phyloP scores from a whole-genome alignment of 2,797 vertebrate species.

The Neostethus bicornis region DNA sequence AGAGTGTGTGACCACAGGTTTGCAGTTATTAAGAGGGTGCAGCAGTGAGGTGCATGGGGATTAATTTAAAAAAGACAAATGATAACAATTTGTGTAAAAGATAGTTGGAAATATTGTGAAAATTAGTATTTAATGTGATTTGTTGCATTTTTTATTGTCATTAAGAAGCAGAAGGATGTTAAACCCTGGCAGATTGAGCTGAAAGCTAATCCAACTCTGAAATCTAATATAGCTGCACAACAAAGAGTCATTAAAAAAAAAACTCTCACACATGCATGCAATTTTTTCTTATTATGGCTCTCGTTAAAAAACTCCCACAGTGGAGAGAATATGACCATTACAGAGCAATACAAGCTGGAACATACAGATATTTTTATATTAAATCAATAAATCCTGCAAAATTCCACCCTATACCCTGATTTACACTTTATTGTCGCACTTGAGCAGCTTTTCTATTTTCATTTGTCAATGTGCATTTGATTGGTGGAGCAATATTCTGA shows the following conservation, averaged over 20 bases:
- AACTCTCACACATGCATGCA: constrained; percentile 15
- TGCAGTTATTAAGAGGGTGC: no score
- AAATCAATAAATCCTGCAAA: not conserved
- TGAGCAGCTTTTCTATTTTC: constrained; percentile 16
- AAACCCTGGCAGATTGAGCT: constrained; percentile 26
- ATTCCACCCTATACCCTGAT: constrained; percentile 22
- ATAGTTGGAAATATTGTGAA: not conserved
- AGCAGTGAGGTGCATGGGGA: not conserved
- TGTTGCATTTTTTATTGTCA: constrained; percentile 1
- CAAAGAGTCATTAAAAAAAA: constrained; percentile 12
- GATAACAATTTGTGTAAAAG: not conserved
- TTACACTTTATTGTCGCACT: not conserved
- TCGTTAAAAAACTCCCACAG: no score
- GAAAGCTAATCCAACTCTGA: constrained; percentile 39
- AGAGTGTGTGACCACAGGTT: constrained; percentile 3
- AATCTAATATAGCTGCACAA: constrained; percentile 20
- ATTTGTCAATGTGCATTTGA: constrained; percentile 43
- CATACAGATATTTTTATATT: constrained; percentile 11
- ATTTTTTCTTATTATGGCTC: constrained; percentile 27
- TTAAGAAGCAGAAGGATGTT: constrained; percentile 34
- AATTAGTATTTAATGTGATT: constrained; percentile 17
- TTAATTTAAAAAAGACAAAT: not conserved
- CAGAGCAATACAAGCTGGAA: constrained; percentile 10
- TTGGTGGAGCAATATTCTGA: constrained; percentile 36
- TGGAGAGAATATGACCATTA: no score